Percentiles rank a stretch among this genome's conserved stretches.
Evolutionary conservation across 2,113 vertebrate genomes (phyloP).

Genomic region (Tringa solitaria): DNA sequence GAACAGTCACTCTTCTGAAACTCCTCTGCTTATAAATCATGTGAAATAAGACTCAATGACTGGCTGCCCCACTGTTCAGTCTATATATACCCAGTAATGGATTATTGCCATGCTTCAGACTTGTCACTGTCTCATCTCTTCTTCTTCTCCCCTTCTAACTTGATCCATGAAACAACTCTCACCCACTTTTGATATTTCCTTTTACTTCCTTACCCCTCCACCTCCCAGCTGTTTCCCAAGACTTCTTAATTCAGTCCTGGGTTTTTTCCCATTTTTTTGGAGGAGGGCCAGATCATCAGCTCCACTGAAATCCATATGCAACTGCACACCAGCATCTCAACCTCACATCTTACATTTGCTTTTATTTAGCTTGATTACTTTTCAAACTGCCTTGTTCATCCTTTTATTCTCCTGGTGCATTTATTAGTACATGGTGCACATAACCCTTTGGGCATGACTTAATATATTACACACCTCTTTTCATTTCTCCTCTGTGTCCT

Average conservation of each 20-base stretch:
- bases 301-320: not conserved
- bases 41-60: not conserved
- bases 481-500: constrained; percentile 62
- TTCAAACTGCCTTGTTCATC: constrained; percentile 25
- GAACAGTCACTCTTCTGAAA: not conserved
- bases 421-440: constrained; percentile 57
- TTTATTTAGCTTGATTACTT: constrained; percentile 23
- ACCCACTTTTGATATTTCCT: not conserved
- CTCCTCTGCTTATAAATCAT: not conserved
- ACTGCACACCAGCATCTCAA: not conserved
- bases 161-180: not conserved
- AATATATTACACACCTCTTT: constrained; percentile 35
- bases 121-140: not conserved
- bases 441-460: constrained; percentile 51
- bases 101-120: not conserved
- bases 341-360: not conserved
- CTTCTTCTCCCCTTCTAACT: not conserved
- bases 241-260: not conserved
- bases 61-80: rapidly evolving
- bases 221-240: not conserved
- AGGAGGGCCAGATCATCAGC: not conserved
- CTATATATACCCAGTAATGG: not conserved
- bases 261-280: not conserved
- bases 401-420: not conserved
- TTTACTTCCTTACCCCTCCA: not conserved